Base-by-base conservation (phyloP, 1,140 invertebrate genomes). In the Panulirus ornatus region DNA sequence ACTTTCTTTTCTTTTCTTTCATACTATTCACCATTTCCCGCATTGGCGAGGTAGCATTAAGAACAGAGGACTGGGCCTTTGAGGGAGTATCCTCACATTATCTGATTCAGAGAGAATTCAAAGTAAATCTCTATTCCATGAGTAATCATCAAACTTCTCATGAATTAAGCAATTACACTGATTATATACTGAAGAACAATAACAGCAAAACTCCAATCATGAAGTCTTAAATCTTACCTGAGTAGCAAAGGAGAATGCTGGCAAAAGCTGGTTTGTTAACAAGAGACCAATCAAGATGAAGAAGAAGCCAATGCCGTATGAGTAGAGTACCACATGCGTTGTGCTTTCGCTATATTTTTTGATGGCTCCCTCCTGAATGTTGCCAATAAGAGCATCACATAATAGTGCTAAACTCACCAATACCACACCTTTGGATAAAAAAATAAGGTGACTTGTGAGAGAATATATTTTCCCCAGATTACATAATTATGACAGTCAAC, bases 321-420 rank as follows among this genome's bases (percentile, higher is more conserved):
- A 99, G 93, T 98, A 99, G 40, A 99, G 95, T 2, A 99, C 98
- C 91, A 99, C 96, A 95, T 99, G 98, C 90, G 96, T 96, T 94
- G 98, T 99, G 0, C 96, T 95, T 3, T 97, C 97, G 92, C 96
- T 95, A 93, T 96, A 95, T 89, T 96, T 95, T 93, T 97, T 97
- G 96, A 99, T 98, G 0, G 96, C 96, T 94, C 99, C 98, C 93
- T 99, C 98, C 95, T 99, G 98, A 2, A 99, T 96, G 95, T 99
- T 99, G 58, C 98, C 98, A 92, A 99, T 99, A 42, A 97, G 95
- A 1, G 98, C 98, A 95, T 99, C 98, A 93, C 98, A 98, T 14
- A 98, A 93, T 54, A 99, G 94, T 0, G 98, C 98, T 95, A 95
- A 73, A 95, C 97, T 94, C 44, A 99, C 99, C 95, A 99, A 96